These are phyloP conservation scores for Sarcophaga caerulescens DNA, from an alignment of 2,888 invertebrate species.

Conservation along the genomic window DNA sequence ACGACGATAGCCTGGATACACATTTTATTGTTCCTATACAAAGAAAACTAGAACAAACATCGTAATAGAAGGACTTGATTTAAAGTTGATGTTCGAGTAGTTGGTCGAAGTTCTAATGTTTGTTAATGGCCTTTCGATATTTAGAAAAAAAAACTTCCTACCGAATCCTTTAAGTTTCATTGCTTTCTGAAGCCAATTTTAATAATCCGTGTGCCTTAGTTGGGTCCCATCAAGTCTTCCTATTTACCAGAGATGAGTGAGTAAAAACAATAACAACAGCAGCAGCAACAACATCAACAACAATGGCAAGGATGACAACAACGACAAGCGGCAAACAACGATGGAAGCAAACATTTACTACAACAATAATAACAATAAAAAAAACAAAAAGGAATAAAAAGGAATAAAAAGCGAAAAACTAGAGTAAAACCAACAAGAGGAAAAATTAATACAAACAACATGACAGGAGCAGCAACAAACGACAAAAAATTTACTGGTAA, in stretches of 20 bases:
- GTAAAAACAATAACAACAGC: constrained; percentile 68
- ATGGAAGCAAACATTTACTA: constrained; percentile 57
- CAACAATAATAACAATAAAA: constrained; percentile 26
- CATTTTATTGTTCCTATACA: no score
- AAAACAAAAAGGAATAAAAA: constrained; percentile 50
- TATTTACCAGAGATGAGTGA: constrained; percentile 50
- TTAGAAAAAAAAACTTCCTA: no score
- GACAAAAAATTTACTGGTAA: constrained; percentile 36
- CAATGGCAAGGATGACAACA: constrained; percentile 34
- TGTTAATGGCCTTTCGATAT: no score
- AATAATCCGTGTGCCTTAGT: background rate
- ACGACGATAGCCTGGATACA: no score
- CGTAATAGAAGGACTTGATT: no score
- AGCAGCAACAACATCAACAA: constrained; percentile 62
- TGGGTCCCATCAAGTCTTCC: constrained; percentile 23
- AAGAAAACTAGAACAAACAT: no score
- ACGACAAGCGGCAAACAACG: constrained; percentile 56
- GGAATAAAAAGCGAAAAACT: background rate
- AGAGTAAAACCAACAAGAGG: constrained; percentile 51
- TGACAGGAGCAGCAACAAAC: constrained; percentile 1
- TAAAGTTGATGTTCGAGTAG: no score
- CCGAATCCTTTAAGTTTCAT: no score
- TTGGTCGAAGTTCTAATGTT: no score
- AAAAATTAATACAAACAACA: constrained; percentile 47
- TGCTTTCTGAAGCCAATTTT: no score